These are phyloP conservation scores for Drosophila prolongata DNA, from an alignment of 2,888 invertebrate genomes.

Conservation along the genomic window DNA sequence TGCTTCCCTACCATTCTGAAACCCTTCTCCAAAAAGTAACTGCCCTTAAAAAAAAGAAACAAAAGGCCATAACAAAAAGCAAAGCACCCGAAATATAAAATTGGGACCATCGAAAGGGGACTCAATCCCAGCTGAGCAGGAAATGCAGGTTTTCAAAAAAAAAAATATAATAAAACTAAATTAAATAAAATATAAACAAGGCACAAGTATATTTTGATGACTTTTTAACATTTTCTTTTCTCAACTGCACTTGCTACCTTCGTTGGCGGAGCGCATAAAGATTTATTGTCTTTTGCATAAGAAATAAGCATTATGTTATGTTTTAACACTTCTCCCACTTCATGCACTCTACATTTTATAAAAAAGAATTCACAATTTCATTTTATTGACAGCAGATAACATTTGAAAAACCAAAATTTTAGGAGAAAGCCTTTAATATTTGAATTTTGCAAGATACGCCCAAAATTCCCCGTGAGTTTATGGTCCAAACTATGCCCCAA, in stretches of 20 bases:
- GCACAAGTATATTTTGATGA: constrained; percentile 13
- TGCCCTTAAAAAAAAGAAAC: constrained; percentile 10
- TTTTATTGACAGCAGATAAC: not conserved
- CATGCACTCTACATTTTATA: not conserved
- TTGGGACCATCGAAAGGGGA: constrained; percentile 2
- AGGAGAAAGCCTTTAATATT: not conserved
- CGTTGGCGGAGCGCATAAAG: not conserved
- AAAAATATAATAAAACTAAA: constrained; percentile 12
- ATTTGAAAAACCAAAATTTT: constrained; percentile 7
- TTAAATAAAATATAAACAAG: not conserved
- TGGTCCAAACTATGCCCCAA: constrained; percentile 15
- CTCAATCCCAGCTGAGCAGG: constrained; percentile 7
- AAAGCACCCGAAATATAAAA: constrained; percentile 22
- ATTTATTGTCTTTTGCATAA: constrained; percentile 2
- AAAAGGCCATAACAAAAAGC: constrained; percentile 24
- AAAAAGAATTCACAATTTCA: not conserved
- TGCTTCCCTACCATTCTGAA: not conserved
- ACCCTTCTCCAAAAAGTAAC: constrained; percentile 15
- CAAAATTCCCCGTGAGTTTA: not conserved
- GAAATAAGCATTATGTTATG: not conserved
- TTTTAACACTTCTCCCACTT: not conserved
- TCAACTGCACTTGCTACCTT: not conserved
- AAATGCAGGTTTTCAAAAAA: constrained; percentile 30
- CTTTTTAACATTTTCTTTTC: constrained; percentile 9
- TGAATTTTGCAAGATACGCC: not conserved